These are phyloP conservation scores for Tyrannus savana DNA, from an alignment of 2,113 vertebrate genomes.

Conservation along the genomic window DNA sequence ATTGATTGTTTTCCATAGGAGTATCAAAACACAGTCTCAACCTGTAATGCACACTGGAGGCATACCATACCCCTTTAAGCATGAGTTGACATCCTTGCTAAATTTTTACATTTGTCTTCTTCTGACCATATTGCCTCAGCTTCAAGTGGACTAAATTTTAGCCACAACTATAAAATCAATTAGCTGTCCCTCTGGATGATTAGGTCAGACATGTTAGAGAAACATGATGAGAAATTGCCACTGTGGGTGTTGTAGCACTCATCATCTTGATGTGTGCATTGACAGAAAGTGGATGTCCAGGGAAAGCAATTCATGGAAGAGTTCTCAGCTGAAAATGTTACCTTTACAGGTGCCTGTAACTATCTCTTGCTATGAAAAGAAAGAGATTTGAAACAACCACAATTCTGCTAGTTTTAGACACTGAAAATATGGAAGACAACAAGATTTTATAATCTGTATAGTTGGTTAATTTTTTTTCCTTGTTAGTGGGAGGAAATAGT, in stretches of 20 bases:
- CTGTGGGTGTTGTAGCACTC: background rate
- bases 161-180: background rate
- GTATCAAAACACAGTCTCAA: background rate
- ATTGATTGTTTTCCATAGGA: background rate
- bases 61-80: background rate
- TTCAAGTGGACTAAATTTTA: background rate
- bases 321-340: background rate
- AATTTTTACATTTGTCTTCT: background rate
- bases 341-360: background rate
- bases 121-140: background rate
- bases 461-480: background rate
- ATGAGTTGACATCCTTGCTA: background rate
- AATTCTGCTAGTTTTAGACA: background rate
- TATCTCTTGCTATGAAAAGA: background rate
- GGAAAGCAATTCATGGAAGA: background rate
- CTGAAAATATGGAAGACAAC: background rate
- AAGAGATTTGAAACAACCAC: background rate
- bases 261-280: background rate
- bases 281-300: background rate
- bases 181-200: background rate
- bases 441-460: background rate
- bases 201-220: background rate
- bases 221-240: background rate
- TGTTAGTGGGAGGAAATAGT: background rate
- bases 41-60: background rate